Evolutionary conservation across 2,113 vertebrate genomes (phyloP).

Genomic region (Phalacrocorax pelagicus): DNA sequence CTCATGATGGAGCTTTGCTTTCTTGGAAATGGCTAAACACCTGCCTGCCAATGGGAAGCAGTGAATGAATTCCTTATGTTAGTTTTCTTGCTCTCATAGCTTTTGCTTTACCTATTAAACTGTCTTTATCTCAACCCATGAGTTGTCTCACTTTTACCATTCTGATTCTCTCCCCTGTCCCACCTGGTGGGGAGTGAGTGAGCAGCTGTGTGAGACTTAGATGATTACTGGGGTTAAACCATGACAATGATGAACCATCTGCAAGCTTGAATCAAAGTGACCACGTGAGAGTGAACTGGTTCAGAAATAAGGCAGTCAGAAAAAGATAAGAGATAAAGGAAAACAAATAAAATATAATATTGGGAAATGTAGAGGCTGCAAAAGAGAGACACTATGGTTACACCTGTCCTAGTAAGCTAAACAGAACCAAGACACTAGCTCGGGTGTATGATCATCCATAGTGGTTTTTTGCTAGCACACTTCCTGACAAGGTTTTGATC

Average conservation of each 20-base stretch:
- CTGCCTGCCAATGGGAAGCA: neutral
- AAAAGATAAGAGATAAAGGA: neutral
- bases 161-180: neutral
- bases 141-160: neutral
- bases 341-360: neutral
- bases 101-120: neutral
- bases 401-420: neutral
- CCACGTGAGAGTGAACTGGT: neutral
- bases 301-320: neutral
- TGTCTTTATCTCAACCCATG: neutral
- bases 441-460: neutral
- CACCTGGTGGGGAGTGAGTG: accelerated
- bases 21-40: neutral
- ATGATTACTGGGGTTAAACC: neutral
- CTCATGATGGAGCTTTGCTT: too few species aligned
- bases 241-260: neutral
- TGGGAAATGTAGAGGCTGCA: neutral
- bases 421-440: neutral
- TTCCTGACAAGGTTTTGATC: neutral
- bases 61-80: neutral
- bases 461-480: neutral
- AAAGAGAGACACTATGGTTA: neutral
- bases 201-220: neutral
- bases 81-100: neutral
- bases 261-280: neutral